These are phyloP conservation scores for Lutjanus erythropterus DNA, from an alignment of 2,113 vertebrate species.

Conservation along the genomic window DNA sequence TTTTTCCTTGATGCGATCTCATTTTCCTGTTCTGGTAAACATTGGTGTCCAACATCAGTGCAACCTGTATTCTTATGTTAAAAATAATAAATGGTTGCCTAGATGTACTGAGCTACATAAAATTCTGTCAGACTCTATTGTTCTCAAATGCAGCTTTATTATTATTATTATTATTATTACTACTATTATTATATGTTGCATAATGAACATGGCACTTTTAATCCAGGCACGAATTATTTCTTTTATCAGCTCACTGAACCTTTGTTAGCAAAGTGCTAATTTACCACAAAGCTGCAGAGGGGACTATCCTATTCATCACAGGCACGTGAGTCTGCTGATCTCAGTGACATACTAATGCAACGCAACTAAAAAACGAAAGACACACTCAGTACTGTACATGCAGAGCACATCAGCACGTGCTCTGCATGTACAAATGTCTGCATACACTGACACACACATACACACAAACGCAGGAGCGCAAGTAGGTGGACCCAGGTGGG, in stretches of 20 bases:
- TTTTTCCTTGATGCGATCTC: background rate
- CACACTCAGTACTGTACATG: background rate
- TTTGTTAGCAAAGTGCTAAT: slow-evolving; percentile 1
- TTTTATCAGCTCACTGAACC: background rate
- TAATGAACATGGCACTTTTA: background rate
- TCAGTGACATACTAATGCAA: slow-evolving; percentile 57
- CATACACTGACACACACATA: slow-evolving; percentile 4
- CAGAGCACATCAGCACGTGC: slow-evolving; percentile 25
- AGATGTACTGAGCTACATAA: background rate
- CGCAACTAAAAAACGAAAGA: slow-evolving; percentile 14
- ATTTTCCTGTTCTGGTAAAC: background rate
- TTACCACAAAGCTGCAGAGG: background rate
- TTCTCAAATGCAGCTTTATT: background rate
- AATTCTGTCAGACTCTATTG: no score
- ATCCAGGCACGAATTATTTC: background rate
- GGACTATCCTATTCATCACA: slow-evolving; percentile 16
- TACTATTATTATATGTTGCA: background rate
- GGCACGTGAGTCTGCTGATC: slow-evolving; percentile 43
- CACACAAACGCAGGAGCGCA: slow-evolving; percentile 7
- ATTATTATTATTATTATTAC: no score
- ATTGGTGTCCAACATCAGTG: no score
- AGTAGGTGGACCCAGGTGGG: slow-evolving; percentile 43
- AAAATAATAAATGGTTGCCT: background rate
- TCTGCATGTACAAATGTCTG: background rate
- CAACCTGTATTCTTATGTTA: background rate